These are phyloP conservation scores for Agrochola litura DNA, from an alignment of 2,888 invertebrate species.

Conservation along the genomic window DNA sequence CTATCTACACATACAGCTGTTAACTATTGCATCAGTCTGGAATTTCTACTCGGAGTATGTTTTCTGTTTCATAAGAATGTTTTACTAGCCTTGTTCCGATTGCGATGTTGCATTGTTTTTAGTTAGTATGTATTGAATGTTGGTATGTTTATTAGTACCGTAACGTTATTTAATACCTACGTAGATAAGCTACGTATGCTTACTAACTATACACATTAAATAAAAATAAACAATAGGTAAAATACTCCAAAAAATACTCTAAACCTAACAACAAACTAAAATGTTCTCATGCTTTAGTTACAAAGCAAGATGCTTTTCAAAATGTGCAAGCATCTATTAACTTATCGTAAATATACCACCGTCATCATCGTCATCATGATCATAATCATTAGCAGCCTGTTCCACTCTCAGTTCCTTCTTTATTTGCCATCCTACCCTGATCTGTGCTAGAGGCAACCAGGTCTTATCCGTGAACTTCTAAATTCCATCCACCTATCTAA, in stretches of 20 bases:
- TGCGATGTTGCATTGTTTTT: conserved; percentile 31
- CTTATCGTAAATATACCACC: no score
- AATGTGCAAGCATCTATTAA: background rate
- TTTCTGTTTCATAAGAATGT: conserved; percentile 41
- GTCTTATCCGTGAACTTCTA: background rate
- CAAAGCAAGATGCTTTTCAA: background rate
- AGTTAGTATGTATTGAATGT: conserved; percentile 6
- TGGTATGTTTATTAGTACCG: background rate
- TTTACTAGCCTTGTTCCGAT: conserved; percentile 37
- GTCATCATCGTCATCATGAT: no score
- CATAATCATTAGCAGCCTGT: background rate
- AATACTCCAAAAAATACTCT: no score
- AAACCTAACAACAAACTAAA: no score
- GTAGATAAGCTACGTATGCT: background rate
- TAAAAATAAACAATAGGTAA: no score
- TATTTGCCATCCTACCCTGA: background rate
- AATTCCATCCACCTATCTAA: background rate
- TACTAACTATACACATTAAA: no score
- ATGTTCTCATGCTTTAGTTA: background rate
- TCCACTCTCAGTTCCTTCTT: background rate
- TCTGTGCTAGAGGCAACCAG: background rate
- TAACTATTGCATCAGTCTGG: conserved; percentile 38
- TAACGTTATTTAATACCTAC: background rate
- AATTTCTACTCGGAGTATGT: conserved; percentile 40
- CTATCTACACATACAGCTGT: background rate